Evolutionary conservation across 1,140 invertebrate species (phyloP).

Genomic region (Drusus annulatus): DNA sequence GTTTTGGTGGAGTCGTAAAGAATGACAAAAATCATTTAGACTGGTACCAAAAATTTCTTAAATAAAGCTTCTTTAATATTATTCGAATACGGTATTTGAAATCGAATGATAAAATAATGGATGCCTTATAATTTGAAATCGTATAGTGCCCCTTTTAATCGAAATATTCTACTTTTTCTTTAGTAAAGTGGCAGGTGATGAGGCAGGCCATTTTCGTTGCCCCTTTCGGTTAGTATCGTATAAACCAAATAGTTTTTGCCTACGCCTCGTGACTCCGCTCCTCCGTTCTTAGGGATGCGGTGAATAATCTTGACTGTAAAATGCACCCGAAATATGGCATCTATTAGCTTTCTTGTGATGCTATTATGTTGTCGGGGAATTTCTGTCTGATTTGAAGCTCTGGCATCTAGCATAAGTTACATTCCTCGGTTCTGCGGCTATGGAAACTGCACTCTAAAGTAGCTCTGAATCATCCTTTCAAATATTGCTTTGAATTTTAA

Average conservation of each 20-base stretch:
- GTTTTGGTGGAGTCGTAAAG: too few relatives aligned
- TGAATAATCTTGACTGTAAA: not conserved
- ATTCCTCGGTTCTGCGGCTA: not conserved
- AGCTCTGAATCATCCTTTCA: too few relatives aligned
- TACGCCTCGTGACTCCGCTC: not conserved
- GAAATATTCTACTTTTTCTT: too few relatives aligned
- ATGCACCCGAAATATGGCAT: constrained; percentile 9
- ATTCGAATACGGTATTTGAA: too few relatives aligned
- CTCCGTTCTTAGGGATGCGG: not conserved
- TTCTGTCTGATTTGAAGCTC: not conserved
- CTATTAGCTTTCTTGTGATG: not conserved
- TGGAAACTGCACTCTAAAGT: too few relatives aligned
- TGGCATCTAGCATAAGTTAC: not conserved
- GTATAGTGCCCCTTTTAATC: too few relatives aligned
- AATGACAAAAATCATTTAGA: too few relatives aligned
- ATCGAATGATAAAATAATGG: too few relatives aligned
- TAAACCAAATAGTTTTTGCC: constrained; percentile 2
- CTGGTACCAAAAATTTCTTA: too few relatives aligned
- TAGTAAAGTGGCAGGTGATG: not conserved
- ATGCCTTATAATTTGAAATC: too few relatives aligned
- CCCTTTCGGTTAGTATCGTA: not conserved
- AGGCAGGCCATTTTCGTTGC: not conserved
- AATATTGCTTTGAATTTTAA: too few relatives aligned
- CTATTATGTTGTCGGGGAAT: not conserved
- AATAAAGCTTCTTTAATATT: too few relatives aligned